phyloP scores from a whole-genome alignment of 37 sponge, comb jelly and placozoan genomes.

The Agelas oroides region DNA sequence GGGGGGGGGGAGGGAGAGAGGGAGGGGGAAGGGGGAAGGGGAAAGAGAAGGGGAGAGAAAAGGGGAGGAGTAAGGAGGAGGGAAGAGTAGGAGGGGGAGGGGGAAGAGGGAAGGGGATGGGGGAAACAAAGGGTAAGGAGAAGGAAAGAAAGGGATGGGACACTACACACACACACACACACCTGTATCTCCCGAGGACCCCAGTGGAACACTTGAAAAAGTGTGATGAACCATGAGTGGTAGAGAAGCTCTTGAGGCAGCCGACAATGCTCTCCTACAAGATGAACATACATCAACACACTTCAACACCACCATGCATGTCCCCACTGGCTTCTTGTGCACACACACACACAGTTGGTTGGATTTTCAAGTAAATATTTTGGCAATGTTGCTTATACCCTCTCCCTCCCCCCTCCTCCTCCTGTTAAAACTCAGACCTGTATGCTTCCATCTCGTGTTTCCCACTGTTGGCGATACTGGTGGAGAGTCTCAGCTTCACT shows the following conservation, averaged over 20 bases:
- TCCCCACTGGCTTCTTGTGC: too few relatives aligned
- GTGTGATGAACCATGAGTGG: slow-evolving; percentile 61
- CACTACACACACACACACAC: too few relatives aligned
- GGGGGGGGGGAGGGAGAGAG: background rate
- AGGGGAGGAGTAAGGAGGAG: background rate
- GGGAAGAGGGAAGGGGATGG: background rate
- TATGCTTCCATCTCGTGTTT: slow-evolving; percentile 47
- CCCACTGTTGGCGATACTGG: slow-evolving; percentile 33
- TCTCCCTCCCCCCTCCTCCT: too few relatives aligned
- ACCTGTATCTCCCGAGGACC: background rate
- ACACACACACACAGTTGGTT: too few relatives aligned
- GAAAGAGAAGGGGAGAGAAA: background rate
- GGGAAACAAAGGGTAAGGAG: too few relatives aligned
- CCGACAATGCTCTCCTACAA: slow-evolving; percentile 23
- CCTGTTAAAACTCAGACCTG: slow-evolving; percentile 43
- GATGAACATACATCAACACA: background rate
- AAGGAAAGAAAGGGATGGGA: too few relatives aligned
- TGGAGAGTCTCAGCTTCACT: slow-evolving; percentile 44
- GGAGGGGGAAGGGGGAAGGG: background rate
- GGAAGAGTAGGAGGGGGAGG: too few relatives aligned
- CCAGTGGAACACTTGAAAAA: slow-evolving; percentile 47
- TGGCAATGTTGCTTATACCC: too few relatives aligned
- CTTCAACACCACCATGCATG: too few relatives aligned
- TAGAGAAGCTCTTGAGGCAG: background rate
- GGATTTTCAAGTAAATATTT: too few relatives aligned